Base-by-base conservation (phyloP, 2,113 vertebrate species). In the Ochotona curzoniae region DNA sequence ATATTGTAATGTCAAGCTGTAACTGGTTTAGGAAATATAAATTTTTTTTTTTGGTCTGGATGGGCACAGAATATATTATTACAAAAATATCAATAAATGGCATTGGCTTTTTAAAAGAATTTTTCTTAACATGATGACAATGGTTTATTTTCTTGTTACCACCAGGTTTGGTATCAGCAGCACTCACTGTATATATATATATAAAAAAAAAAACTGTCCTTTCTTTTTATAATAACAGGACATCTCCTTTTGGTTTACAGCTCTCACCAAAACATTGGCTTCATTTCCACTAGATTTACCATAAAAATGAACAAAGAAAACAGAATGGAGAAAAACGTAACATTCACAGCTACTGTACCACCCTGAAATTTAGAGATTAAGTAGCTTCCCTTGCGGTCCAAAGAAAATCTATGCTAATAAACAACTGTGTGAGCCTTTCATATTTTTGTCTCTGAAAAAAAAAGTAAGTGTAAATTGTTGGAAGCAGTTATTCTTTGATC, bases 1-100 rank as follows among this genome's bases (percentile, higher is more conserved):
- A 15, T 10, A 75, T 1, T 38, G 10, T 81, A 83, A 76, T 38
- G 96, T 94, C 92, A 92, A 83, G 0, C 0, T 64, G 75, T 79
- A 93, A 76, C 83, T 66, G 80, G 95, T 95, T 66, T 97, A 93
- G 95, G 89, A 97, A 93, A 89, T 76, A 73, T 66, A 89, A 96
- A n/a, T n/a, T n/a, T 44, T 44, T 44, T 44, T 93, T 66, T 93
- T 89, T 91, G 64, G 96, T 57, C 63, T 73, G 92, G 47, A 47
- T 86, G 61, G 54, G 82, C 1, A 8, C n/a, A 70, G 28, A 87
- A 5, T 20, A 87, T 95, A 35, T 94, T 89, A 75, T 38, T 86
- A 54, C 61, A 81, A 94, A 73, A 75, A 93, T 71, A 87, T 75
- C n/a, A 74, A 4, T 82, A 60, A 87, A n/a, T 47, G 17, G 17